A percentile compares a stretch with the other conserved stretches of the same genome.
Evolutionary conservation across 1,140 invertebrate species (phyloP).

Genomic region (Cydia fagiglandana): DNA sequence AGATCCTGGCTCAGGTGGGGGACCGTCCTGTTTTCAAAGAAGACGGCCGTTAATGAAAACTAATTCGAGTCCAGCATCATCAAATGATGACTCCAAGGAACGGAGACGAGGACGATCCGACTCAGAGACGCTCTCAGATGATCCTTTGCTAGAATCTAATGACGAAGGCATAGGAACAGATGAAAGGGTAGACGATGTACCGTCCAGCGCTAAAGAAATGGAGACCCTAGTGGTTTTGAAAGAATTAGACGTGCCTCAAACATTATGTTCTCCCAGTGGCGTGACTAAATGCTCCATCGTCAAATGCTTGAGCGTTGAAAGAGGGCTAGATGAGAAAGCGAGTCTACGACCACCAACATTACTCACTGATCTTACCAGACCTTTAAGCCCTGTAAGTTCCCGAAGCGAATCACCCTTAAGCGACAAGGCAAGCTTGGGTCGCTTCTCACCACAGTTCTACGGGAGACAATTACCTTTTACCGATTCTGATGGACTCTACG

Average conservation of each 20-base stretch:
- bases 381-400: slow-evolving; percentile 86
- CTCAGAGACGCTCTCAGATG: slow-evolving; percentile 85
- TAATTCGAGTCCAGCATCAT: slow-evolving; percentile 70
- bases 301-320: slow-evolving; percentile 75
- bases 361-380: slow-evolving; percentile 81
- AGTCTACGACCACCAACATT: slow-evolving; percentile 83
- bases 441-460: slow-evolving; percentile 86
- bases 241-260: slow-evolving; percentile 69
- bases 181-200: slow-evolving; percentile 83
- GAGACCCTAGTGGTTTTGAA: slow-evolving; percentile 80
- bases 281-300: slow-evolving; percentile 74
- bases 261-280: slow-evolving; percentile 68
- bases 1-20: slow-evolving; percentile 80
- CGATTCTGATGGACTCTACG: slow-evolving; percentile 88
- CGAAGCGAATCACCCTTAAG: slow-evolving; percentile 88
- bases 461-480: slow-evolving; percentile 84
- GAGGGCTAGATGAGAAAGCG: slow-evolving; percentile 76
- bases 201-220: slow-evolving; percentile 83
- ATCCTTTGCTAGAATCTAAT: slow-evolving; percentile 84
- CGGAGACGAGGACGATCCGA: slow-evolving; percentile 80
- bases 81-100: slow-evolving; percentile 73
- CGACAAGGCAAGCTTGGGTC: slow-evolving; percentile 82
- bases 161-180: slow-evolving; percentile 86
- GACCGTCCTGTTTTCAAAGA: slow-evolving; percentile 76
- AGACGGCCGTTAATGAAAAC: slow-evolving; percentile 79